Evolutionary conservation across 2,113 vertebrate genomes (phyloP).

Genomic region (Tragelaphus imberbis): DNA sequence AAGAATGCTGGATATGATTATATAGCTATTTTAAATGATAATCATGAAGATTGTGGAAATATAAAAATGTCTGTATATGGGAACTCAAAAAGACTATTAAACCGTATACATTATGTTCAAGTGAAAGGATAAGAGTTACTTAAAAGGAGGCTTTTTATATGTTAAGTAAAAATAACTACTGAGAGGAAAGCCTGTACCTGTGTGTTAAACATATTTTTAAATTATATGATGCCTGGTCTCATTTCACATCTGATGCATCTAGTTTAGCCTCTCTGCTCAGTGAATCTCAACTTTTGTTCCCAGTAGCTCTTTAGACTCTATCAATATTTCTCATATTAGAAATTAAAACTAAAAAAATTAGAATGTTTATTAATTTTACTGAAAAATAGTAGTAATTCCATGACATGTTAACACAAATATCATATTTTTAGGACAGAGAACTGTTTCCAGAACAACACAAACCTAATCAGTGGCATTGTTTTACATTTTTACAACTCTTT

Average conservation of each 20-base stretch:
- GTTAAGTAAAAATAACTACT: conserved; percentile 12
- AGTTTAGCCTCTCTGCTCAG: neutral
- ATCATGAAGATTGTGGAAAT: neutral
- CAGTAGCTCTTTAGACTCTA: neutral
- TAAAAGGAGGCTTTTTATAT: neutral
- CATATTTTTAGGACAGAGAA: neutral
- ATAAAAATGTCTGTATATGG: neutral
- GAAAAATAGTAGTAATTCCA: neutral
- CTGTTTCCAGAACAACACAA: neutral
- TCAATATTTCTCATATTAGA: neutral
- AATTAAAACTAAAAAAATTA: conserved; percentile 24
- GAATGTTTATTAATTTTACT: neutral
- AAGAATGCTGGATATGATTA: neutral
- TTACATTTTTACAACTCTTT: conserved; percentile 11
- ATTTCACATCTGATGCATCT: neutral
- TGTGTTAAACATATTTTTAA: neutral
- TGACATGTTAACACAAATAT: neutral
- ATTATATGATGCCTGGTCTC: neutral
- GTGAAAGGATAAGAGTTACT: neutral
- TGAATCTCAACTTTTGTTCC: conserved; percentile 6
- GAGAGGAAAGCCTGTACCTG: neutral
- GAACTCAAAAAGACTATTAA: neutral
- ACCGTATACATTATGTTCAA: neutral
- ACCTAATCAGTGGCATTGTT: neutral
- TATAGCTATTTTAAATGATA: neutral